Evolutionary conservation across 2,888 invertebrate genomes (phyloP).

Genomic region (Trissoscelio sp.): DNA sequence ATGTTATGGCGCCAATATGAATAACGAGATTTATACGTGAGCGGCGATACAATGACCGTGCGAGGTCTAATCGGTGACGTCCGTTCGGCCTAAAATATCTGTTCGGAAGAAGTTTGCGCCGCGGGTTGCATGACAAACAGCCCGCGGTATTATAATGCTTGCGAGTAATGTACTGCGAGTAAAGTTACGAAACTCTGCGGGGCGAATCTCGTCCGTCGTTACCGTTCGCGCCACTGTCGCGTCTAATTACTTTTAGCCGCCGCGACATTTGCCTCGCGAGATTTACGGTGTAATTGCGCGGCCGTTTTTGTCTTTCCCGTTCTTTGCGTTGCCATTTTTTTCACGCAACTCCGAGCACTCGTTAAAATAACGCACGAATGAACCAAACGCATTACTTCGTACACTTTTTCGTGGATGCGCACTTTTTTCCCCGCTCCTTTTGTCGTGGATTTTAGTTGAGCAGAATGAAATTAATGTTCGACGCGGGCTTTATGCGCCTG

Average conservation of each 20-base stretch:
- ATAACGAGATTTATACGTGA: constrained; percentile 64
- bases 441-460: constrained; percentile 61
- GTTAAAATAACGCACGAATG: constrained; percentile 46
- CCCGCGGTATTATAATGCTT: constrained; percentile 36
- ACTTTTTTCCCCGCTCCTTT: constrained; percentile 49
- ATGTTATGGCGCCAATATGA: constrained; percentile 59
- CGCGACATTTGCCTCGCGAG: constrained; percentile 44
- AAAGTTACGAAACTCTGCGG: constrained; percentile 51
- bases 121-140: constrained; percentile 66
- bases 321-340: constrained; percentile 35
- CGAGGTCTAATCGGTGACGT: constrained; percentile 58
- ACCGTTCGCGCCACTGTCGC: constrained; percentile 38
- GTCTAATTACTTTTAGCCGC: constrained; percentile 50
- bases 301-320: constrained; percentile 14
- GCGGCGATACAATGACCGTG: constrained; percentile 54
- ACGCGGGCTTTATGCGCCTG: constrained; percentile 39
- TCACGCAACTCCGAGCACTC: constrained; percentile 27
- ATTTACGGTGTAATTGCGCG: constrained; percentile 50
- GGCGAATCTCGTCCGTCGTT: constrained; percentile 45
- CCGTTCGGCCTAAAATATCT: constrained; percentile 65
- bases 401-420: constrained; percentile 53
- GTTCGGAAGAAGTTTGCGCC: constrained; percentile 62
- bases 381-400: constrained; percentile 25
- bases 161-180: constrained; percentile 47
- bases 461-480: constrained; percentile 49